These are phyloP conservation scores for Caracal caracal DNA, from an alignment of 2,113 vertebrate genomes.

Conservation along the genomic window DNA sequence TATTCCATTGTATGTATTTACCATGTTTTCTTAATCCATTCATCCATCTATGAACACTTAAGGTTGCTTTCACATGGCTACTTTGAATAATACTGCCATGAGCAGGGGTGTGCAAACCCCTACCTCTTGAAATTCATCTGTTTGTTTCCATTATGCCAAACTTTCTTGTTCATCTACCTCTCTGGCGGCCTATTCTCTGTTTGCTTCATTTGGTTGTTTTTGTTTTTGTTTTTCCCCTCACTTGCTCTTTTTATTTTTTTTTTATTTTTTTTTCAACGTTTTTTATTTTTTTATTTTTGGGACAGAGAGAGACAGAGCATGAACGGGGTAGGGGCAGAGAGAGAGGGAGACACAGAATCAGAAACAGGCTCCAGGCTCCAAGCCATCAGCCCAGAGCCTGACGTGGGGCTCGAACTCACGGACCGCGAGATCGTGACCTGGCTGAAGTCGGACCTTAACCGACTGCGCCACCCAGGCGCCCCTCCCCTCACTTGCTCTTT, in stretches of 20 bases:
- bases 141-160: not conserved
- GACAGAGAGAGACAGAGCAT: too few species aligned
- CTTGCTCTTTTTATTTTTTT: not conserved
- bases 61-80: not conserved
- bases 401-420: too few species aligned
- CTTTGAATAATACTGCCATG: not conserved
- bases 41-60: not conserved
- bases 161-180: not conserved
- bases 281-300: too few species aligned
- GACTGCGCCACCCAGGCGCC: too few species aligned
- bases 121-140: not conserved
- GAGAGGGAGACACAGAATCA: too few species aligned
- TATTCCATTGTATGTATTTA: not conserved
- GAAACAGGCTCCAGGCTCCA: too few species aligned
- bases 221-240: not conserved
- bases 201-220: not conserved
- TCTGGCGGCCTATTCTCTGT: not conserved
- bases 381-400: too few species aligned
- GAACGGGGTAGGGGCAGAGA: too few species aligned
- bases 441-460: too few species aligned
- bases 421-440: too few species aligned
- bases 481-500: not conserved
- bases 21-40: not conserved
- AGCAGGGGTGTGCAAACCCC: not conserved
- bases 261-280: too few species aligned